Percentiles rank a stretch among this genome's conserved stretches.
phyloP scores from a whole-genome alignment of 2,113 vertebrate species.

The Ophiodon elongatus region DNA sequence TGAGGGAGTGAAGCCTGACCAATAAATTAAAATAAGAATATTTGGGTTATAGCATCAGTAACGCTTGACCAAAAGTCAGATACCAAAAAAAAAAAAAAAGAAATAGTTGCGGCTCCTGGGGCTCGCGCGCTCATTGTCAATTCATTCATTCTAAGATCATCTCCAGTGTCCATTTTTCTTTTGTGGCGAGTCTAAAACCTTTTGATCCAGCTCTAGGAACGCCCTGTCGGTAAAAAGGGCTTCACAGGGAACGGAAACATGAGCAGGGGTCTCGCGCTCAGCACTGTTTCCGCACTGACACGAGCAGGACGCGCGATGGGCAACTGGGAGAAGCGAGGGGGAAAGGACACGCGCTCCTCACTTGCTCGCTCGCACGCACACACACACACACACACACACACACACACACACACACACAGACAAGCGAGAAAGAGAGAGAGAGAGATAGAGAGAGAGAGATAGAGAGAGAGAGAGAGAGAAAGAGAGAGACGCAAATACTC shows the following conservation, averaged over 20 bases:
- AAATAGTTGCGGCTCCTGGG: slow-evolving; percentile 81
- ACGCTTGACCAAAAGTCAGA: slow-evolving; percentile 21
- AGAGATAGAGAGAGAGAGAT: not conserved
- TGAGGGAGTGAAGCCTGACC: not conserved
- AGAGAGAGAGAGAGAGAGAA: too few relatives aligned
- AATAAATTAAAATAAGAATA: not conserved
- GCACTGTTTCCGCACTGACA: slow-evolving; percentile 61
- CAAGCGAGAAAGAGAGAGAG: not conserved
- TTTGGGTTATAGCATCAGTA: not conserved
- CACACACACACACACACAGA: not conserved
- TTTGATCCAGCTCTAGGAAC: slow-evolving; percentile 94
- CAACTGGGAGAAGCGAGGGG: not conserved
- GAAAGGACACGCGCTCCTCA: not conserved
- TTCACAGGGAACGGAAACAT: slow-evolving; percentile 92
- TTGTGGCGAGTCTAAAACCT: slow-evolving; percentile 89
- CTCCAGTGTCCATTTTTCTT: slow-evolving; percentile 94
- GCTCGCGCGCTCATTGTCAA: slow-evolving; percentile 86
- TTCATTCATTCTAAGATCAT: slow-evolving; percentile 88
- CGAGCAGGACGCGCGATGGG: slow-evolving; percentile 40
- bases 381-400: not conserved
- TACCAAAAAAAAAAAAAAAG: slow-evolving; percentile 4
- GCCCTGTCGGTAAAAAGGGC: slow-evolving; percentile 90
- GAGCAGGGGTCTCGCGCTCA: slow-evolving; percentile 75
- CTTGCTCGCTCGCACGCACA: not conserved
- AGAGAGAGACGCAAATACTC: not conserved